A percentile compares a stretch with the other conserved stretches of the same genome.
Evolutionary conservation across 2,888 invertebrate species (phyloP).

Genomic region (Drosophila greeni): DNA sequence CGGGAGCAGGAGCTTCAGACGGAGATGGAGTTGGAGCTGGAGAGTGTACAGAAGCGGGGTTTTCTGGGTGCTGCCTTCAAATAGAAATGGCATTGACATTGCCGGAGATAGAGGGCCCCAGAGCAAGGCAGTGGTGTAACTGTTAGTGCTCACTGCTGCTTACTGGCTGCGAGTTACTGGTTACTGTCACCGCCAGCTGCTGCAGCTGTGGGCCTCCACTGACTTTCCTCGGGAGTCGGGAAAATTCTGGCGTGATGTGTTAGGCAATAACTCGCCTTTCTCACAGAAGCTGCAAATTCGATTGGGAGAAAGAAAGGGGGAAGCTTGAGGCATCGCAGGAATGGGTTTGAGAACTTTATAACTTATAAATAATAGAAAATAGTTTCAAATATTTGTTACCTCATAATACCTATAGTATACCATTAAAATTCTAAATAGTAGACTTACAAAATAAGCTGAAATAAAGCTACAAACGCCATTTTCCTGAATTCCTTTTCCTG

Average conservation of each 20-base stretch:
- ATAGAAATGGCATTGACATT: conserved; percentile 41
- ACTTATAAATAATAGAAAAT: not conserved
- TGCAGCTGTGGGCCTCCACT: conserved; percentile 12
- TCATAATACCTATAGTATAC: too few species aligned
- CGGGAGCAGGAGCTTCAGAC: conserved; percentile 20
- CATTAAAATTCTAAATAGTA: too few species aligned
- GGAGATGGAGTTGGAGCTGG: conserved; percentile 30
- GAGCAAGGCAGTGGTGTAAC: conserved; percentile 17
- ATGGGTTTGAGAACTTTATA: too few species aligned
- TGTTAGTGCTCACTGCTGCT: conserved; percentile 22
- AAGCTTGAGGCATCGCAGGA: not conserved
- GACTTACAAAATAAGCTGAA: too few species aligned
- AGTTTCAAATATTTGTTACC: not conserved
- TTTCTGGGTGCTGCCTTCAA: conserved; percentile 9
- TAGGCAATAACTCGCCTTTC: conserved; percentile 26
- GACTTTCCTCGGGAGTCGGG: conserved; percentile 1
- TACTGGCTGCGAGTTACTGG: conserved; percentile 15
- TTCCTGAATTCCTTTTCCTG: not conserved
- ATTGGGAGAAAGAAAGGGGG: not conserved
- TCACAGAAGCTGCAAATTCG: conserved; percentile 9
- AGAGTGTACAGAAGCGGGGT: conserved; percentile 2
- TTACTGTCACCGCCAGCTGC: conserved; percentile 45
- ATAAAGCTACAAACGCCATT: not conserved
- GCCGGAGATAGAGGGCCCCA: conserved; percentile 18
- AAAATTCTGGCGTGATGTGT: conserved; percentile 26